A percentile compares a stretch with the other conserved stretches of the same genome.
phyloP scores from a whole-genome alignment of 2,888 invertebrate genomes.

The Idaea dimidiata region DNA sequence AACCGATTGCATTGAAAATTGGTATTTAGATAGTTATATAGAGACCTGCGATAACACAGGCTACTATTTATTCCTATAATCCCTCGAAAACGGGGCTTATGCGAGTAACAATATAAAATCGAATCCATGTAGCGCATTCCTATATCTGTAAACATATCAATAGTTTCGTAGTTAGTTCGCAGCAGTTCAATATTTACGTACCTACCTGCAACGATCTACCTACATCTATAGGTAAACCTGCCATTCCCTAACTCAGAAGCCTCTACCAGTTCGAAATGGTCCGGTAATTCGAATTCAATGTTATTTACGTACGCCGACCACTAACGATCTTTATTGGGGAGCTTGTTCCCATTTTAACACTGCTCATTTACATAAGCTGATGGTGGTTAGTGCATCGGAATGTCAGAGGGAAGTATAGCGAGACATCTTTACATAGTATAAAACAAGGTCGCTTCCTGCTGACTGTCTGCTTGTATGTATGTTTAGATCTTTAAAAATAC shows the following conservation, averaged over 20 bases:
- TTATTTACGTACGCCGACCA: background rate
- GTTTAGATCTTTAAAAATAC: no score
- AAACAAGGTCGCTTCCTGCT: no score
- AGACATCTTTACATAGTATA: no score
- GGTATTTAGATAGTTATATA: no score
- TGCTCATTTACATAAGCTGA: background rate
- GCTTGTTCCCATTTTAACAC: background rate
- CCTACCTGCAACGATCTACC: background rate
- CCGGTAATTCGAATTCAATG: background rate
- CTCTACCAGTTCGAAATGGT: background rate
- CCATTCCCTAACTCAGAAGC: background rate
- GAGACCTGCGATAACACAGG: no score
- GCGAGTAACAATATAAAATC: no score
- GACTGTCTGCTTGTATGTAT: no score
- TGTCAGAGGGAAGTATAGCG: no score
- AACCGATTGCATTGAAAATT: no score
- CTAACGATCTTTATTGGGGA: background rate
- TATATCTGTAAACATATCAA: background rate
- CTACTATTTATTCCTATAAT: no score
- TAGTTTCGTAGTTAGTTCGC: background rate
- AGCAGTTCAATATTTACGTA: background rate
- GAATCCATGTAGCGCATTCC: no score
- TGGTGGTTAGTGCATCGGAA: background rate
- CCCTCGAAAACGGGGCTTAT: no score
- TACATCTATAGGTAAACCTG: background rate